phyloP scores from a whole-genome alignment of 2,113 vertebrate genomes.

The Gnathonemus longibarbis region DNA sequence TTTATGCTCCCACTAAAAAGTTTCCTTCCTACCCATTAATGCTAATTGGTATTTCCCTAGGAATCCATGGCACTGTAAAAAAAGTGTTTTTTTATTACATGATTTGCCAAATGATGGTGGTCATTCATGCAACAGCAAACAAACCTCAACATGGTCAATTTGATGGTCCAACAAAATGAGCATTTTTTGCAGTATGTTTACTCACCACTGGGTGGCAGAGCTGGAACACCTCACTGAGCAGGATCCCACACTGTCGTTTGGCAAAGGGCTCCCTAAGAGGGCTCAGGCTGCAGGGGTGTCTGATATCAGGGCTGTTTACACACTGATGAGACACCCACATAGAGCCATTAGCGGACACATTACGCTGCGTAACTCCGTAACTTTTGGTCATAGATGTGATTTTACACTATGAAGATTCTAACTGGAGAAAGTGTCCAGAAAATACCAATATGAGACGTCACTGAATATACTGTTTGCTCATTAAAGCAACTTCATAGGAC shows the following conservation, averaged over 20 bases:
- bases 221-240: conserved; percentile 85
- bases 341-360: conserved; percentile 7
- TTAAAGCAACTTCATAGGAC: neutral
- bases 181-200: conserved; percentile 26
- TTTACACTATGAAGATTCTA: neutral
- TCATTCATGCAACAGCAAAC: neutral
- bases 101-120: neutral
- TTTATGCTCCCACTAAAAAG: neutral
- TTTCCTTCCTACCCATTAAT: neutral
- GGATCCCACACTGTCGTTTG: conserved; percentile 79
- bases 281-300: conserved; percentile 80
- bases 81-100: neutral
- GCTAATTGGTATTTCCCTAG: neutral
- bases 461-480: neutral
- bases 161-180: neutral
- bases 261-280: conserved; percentile 86
- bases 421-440: neutral
- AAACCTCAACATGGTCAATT: neutral
- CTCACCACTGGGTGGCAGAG: conserved; percentile 93
- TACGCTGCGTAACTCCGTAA: neutral
- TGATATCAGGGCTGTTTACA: conserved; percentile 78
- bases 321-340: conserved; percentile 65
- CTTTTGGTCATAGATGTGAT: neutral
- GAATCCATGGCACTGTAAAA: neutral
- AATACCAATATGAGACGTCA: neutral